These are phyloP conservation scores for Alfaro cultratus DNA, from an alignment of 2,797 vertebrate genomes.

Conservation along the genomic window DNA sequence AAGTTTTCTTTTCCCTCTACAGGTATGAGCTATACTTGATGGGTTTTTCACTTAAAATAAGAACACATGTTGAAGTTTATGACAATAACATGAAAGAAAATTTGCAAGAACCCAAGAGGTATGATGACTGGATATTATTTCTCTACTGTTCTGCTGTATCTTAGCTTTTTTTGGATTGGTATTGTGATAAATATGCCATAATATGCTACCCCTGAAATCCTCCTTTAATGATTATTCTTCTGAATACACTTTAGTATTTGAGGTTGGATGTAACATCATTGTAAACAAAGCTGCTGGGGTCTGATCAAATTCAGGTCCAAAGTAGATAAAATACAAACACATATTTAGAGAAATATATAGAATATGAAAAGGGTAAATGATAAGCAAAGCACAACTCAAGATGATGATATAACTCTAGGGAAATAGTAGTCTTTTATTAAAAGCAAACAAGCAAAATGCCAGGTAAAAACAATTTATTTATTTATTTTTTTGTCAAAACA, in stretches of 20 bases:
- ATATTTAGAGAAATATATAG: constrained; percentile 15
- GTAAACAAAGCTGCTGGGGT: constrained; percentile 55
- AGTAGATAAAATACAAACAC: constrained; percentile 18
- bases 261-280: constrained; percentile 58
- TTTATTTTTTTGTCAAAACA: constrained; percentile 26
- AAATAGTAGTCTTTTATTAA: constrained; percentile 38
- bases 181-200: constrained; percentile 35
- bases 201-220: constrained; percentile 40
- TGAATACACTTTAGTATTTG: constrained; percentile 61
- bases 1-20: background rate
- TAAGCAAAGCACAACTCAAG: constrained; percentile 48
- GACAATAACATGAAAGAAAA: background rate
- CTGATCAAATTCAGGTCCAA: constrained; percentile 46
- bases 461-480: constrained; percentile 6
- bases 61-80: background rate
- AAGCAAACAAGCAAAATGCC: constrained; percentile 33
- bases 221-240: constrained; percentile 45
- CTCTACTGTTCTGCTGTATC: constrained; percentile 10
- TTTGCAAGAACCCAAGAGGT: background rate
- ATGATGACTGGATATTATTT: background rate
- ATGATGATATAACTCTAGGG: constrained; percentile 47
- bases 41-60: background rate
- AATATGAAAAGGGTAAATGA: constrained; percentile 46
- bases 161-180: constrained; percentile 11
- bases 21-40: background rate